Evolutionary conservation across 2,797 vertebrate species (phyloP).

Genomic region (Orestias chungarensis): DNA sequence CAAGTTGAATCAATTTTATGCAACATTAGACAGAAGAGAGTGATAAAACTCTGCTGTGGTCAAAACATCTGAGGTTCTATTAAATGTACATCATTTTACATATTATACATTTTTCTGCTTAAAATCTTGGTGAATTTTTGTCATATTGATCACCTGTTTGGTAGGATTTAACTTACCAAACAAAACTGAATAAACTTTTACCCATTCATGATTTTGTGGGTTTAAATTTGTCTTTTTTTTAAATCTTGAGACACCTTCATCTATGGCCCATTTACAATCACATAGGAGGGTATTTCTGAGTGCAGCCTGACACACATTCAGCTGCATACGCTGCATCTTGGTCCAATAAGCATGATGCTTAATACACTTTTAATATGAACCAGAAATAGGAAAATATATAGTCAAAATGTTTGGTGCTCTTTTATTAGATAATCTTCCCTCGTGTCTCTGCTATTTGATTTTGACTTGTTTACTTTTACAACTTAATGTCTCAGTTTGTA

Average conservation of each 20-base stretch:
- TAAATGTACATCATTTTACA: no score
- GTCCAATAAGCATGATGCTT: neutral
- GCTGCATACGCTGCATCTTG: neutral
- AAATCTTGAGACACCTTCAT: neutral
- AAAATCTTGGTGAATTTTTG: neutral
- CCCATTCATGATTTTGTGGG: constrained; percentile 1
- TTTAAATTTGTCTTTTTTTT: neutral
- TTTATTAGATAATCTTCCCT: neutral
- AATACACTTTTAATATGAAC: neutral
- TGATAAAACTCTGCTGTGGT: neutral
- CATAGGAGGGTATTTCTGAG: neutral
- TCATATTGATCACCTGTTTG: neutral
- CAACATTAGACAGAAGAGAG: neutral
- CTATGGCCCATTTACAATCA: constrained; percentile 6
- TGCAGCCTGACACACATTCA: constrained; percentile 9
- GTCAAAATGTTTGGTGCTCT: neutral
- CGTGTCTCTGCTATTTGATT: neutral
- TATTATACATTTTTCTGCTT: no score
- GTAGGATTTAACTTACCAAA: neutral
- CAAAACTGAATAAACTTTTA: neutral
- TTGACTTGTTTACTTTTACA: no score
- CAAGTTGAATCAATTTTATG: neutral
- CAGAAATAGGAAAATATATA: neutral
- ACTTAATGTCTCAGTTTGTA: neutral
- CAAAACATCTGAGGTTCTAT: no score